These are phyloP conservation scores for Doryteuthis pealeii DNA, from an alignment of 1,140 invertebrate genomes.

Conservation along the genomic window DNA sequence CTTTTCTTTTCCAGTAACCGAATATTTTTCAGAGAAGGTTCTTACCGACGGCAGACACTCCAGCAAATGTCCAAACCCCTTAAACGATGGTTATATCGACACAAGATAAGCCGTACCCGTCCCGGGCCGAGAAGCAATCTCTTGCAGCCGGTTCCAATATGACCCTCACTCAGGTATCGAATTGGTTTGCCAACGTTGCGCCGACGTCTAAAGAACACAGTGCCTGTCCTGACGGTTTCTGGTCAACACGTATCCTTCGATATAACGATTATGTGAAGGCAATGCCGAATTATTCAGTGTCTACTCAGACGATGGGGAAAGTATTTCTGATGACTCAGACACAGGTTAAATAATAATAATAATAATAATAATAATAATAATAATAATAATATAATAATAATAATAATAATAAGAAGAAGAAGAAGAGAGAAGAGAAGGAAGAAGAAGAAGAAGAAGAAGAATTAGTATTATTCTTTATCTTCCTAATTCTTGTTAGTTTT, in stretches of 20 bases:
- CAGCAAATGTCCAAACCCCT: constrained; percentile 54
- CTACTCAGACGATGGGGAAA: constrained; percentile 42
- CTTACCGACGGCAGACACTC: constrained; percentile 43
- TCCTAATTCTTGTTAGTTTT: too few species aligned
- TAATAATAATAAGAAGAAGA: too few species aligned
- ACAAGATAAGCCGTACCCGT: constrained; percentile 59
- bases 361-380: constrained; percentile 15
- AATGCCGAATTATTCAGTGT: constrained; percentile 58
- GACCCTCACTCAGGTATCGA: constrained; percentile 67
- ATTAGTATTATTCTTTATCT: too few species aligned
- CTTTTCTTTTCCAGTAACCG: too few species aligned
- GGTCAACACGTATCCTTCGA: constrained; percentile 49
- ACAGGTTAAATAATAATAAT: constrained; percentile 17
- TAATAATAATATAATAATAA: constrained; percentile 15
- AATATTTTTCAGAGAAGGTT: constrained; percentile 38
- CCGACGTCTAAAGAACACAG: constrained; percentile 47
- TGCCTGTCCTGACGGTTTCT: constrained; percentile 40
- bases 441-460: too few species aligned
- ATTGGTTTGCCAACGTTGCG: constrained; percentile 97
- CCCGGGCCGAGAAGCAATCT: constrained; percentile 53
- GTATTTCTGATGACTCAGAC: constrained; percentile 25
- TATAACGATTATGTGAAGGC: constrained; percentile 57
- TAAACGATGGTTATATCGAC: constrained; percentile 56
- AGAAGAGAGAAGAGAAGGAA: too few species aligned
- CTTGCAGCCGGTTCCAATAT: constrained; percentile 51